A percentile compares a stretch with the other conserved stretches of the same genome.
Conservation (phyloP, 1,140 invertebrate species). For the Aphis gossypii region DNA sequence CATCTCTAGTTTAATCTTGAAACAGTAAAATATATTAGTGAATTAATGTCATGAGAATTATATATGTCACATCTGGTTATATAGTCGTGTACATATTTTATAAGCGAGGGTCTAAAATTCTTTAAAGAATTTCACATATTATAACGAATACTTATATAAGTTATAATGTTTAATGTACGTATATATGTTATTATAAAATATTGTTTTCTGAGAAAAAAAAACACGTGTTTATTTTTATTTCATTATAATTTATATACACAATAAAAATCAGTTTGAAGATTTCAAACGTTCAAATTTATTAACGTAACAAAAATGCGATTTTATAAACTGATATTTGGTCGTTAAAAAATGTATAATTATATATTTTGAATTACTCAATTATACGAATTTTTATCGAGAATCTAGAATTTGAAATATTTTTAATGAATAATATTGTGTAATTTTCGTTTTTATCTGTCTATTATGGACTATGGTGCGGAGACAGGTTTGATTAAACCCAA, state of each 20-base stretch:
- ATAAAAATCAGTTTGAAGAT: not conserved
- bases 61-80: not conserved
- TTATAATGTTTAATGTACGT: no score
- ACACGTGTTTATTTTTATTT: not conserved
- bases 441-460: not conserved
- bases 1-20: not conserved
- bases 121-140: not conserved
- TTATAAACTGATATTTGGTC: not conserved
- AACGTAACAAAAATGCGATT: not conserved
- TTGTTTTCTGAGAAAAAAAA: conserved; percentile 4
- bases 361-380: not conserved
- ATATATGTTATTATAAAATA: not conserved
- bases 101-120: not conserved
- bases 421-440: not conserved
- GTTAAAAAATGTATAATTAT: not conserved
- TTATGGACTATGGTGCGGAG: not conserved
- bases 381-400: not conserved
- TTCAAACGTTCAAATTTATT: not conserved
- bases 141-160: not conserved
- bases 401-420: not conserved
- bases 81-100: not conserved
- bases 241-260: not conserved
- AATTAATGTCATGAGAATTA: not conserved
- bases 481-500: not conserved
- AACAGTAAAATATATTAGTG: conserved; percentile 26